phyloP scores from a whole-genome alignment of 2,113 vertebrate genomes.

The Oreotragus oreotragus region DNA sequence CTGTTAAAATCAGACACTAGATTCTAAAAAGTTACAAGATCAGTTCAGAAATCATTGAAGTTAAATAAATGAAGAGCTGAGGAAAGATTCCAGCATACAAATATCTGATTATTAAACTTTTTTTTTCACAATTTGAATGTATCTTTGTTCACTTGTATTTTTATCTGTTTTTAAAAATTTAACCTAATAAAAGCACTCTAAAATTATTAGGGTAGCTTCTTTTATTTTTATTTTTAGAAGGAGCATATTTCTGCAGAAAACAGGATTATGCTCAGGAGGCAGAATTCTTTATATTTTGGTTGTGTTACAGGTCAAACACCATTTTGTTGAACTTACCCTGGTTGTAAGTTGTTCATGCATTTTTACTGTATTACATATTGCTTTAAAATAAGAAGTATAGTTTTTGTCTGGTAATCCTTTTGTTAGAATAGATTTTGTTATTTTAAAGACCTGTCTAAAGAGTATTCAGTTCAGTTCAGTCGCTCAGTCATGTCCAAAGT shows the following conservation, averaged over 20 bases:
- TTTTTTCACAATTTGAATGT: not conserved
- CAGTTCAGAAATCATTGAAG: not conserved
- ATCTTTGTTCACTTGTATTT: conserved; percentile 42
- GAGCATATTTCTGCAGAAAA: not conserved
- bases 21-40: conserved; percentile 8
- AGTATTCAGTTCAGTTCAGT: not conserved
- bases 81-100: not conserved
- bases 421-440: conserved; percentile 30
- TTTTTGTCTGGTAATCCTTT: not conserved
- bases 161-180: not conserved
- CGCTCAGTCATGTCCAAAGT: not conserved
- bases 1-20: conserved; percentile 5
- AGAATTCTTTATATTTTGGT: conserved; percentile 4
- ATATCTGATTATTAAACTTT: not conserved
- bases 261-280: not conserved
- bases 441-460: not conserved
- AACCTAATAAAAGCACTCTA: not conserved
- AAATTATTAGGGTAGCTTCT: not conserved
- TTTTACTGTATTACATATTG: not conserved
- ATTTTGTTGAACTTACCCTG: not conserved
- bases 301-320: not conserved
- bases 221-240: not conserved
- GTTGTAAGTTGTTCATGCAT: conserved; percentile 6
- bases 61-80: not conserved
- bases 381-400: not conserved